Evolutionary conservation across 2,797 vertebrate species (phyloP).

Genomic region (Gorsachius magnificus): DNA sequence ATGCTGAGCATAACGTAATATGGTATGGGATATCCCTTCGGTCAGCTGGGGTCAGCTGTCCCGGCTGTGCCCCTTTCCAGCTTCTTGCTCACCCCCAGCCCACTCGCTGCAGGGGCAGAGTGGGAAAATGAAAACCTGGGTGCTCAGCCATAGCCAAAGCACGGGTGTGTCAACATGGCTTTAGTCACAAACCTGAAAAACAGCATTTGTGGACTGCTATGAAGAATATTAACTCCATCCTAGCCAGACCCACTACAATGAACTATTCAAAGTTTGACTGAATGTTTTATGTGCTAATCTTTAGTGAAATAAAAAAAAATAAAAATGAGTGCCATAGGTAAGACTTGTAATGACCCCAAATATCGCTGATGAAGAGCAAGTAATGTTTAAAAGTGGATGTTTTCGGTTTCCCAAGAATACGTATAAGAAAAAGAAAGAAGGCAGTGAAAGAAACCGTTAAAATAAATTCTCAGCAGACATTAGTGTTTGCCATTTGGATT

Average conservation of each 20-base stretch:
- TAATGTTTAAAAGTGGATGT: not conserved
- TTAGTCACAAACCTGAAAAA: not conserved
- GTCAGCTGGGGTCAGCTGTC: not conserved
- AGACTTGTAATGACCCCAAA: not conserved
- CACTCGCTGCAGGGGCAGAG: rapidly evolving
- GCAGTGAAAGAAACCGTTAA: not conserved
- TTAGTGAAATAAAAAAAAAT: not conserved
- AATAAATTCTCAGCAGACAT: not conserved
- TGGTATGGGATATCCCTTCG: not conserved
- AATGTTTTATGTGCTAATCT: not conserved
- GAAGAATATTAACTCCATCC: not conserved
- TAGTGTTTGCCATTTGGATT: not conserved
- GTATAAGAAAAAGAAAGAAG: not conserved
- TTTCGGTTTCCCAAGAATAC: not conserved
- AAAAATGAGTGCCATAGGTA: not conserved
- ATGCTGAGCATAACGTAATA: not conserved
- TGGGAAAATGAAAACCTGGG: not conserved
- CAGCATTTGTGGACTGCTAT: not conserved
- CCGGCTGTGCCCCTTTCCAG: not conserved
- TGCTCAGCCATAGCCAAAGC: not conserved
- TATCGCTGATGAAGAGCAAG: not conserved
- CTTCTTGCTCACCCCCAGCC: not conserved
- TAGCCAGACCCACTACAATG: not conserved
- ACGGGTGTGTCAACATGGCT: not conserved
- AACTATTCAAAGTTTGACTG: not conserved